These are phyloP conservation scores for Eupithecia insigniata DNA, from an alignment of 2,888 invertebrate species.

Conservation along the genomic window DNA sequence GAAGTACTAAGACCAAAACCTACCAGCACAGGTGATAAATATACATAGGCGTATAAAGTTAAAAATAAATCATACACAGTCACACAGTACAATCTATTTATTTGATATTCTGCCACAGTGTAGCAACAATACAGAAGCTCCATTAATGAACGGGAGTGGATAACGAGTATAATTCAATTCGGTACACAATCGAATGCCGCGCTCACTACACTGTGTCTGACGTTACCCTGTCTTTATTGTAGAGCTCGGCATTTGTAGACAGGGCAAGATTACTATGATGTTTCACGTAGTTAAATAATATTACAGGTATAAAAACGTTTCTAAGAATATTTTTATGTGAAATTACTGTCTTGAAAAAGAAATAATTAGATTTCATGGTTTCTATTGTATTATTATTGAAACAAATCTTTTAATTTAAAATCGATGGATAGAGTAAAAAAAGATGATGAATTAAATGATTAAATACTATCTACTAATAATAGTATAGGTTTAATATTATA, in stretches of 20 bases:
- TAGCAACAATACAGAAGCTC: constrained; percentile 7
- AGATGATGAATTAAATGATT: too few species aligned
- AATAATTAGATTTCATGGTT: background rate
- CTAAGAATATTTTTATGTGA: background rate
- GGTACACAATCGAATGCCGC: constrained; percentile 45
- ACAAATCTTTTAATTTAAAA: background rate
- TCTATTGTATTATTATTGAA: background rate
- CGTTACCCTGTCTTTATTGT: constrained; percentile 41
- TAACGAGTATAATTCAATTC: constrained; percentile 43
- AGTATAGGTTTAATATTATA: too few species aligned
- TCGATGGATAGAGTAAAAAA: too few species aligned
- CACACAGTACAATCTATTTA: constrained; percentile 1
- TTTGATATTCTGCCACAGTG: constrained; percentile 7
- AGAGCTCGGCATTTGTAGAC: constrained; percentile 31
- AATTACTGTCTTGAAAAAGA: background rate
- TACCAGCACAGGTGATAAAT: background rate
- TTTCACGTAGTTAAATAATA: too few species aligned
- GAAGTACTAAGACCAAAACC: background rate
- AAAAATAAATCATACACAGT: background rate
- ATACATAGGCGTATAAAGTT: background rate
- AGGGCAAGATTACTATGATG: too few species aligned
- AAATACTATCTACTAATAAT: too few species aligned
- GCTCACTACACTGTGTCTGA: constrained; percentile 53
- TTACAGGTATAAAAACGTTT: background rate
- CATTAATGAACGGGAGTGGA: constrained; percentile 34